Evolutionary conservation across 2,888 invertebrate species (phyloP).

Genomic region (Anodontia alba): DNA sequence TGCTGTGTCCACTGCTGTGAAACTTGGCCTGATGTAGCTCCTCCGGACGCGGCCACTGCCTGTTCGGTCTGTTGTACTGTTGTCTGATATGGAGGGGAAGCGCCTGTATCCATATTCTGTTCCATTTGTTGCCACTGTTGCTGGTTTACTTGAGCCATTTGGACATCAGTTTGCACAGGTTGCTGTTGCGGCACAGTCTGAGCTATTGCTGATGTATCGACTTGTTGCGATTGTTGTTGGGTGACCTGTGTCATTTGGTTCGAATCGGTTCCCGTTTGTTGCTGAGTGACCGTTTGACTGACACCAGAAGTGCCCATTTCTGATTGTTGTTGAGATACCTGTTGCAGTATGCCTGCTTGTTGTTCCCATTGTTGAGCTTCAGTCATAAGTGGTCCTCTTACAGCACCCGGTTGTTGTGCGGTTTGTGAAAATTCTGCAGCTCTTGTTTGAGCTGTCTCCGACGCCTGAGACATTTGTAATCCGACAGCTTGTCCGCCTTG

Average conservation of each 20-base stretch:
- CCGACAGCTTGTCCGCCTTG: neutral
- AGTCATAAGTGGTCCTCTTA: neutral
- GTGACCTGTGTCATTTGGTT: too few species aligned
- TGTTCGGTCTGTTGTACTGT: neutral
- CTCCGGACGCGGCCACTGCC: neutral
- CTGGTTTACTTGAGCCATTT: too few species aligned
- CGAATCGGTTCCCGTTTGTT: too few species aligned
- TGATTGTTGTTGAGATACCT: neutral
- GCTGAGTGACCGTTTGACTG: neutral
- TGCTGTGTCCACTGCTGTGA: neutral
- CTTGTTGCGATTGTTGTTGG: too few species aligned
- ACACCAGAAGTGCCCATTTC: neutral
- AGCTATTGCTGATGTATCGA: too few species aligned
- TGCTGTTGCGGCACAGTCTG: too few species aligned
- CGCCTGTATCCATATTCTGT: neutral
- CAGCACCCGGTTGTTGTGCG: neutral
- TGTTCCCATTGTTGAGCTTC: slow-evolving; percentile 3
- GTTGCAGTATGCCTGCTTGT: neutral
- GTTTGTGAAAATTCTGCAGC: neutral
- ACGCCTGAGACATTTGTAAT: too few species aligned
- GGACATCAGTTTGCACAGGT: too few species aligned
- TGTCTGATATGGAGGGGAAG: neutral
- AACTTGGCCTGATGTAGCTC: neutral
- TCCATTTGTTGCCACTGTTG: neutral
- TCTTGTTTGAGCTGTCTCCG: neutral